Base-by-base conservation (phyloP, 2,797 vertebrate genomes). In the Gastrophryne carolinensis region DNA sequence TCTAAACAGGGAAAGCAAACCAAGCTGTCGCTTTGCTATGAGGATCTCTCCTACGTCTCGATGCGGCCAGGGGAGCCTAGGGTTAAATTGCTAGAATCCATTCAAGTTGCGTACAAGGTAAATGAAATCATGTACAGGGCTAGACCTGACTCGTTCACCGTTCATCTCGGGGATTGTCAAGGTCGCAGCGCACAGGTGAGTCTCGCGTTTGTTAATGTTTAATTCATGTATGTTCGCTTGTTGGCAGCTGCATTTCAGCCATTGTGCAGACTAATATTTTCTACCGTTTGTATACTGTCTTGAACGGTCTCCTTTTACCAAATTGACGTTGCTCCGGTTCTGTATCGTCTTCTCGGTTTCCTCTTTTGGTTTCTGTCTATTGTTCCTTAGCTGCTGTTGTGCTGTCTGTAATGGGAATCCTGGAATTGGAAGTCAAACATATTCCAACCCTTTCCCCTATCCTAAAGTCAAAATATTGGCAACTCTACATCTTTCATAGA, bases 1-100 rank as follows among this genome's bases (percentile, higher is more conserved):
- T 68, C 65, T 69, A 70, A 65, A 35, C 30, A 41, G 73, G 63
- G 23, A 53, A 34, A 6, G 39, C 21, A 15, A 66, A n/a, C 7
- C 53, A 27, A 53, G 58, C 61, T 50, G 62, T 29, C 50, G 67
- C 62, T 21, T 64, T n/a, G 71, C 52, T 69, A 80, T 76, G 53
- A 75, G 69, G 57, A 66, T 68, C 32, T 67, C 41, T 70, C 9
- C 2, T 21, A 37, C 35, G 24, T 54, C 21, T 26, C 26, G 13
- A 8, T 17, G 53, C 15, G 71, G 32, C 9, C 0, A 39, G 27
- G 68, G 10, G 23, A 52, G 57, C 21, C 61, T 44, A 17, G 66
- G 29, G 41, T n/a, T 71, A 57, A 56, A 57, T 5, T 9, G 53
- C 2, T 26, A 12, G 50, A 26, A 66, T 21, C 21, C 53, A 39